These are phyloP conservation scores for Ostrea denselamellosa DNA, from an alignment of 1,140 invertebrate genomes.

Conservation along the genomic window DNA sequence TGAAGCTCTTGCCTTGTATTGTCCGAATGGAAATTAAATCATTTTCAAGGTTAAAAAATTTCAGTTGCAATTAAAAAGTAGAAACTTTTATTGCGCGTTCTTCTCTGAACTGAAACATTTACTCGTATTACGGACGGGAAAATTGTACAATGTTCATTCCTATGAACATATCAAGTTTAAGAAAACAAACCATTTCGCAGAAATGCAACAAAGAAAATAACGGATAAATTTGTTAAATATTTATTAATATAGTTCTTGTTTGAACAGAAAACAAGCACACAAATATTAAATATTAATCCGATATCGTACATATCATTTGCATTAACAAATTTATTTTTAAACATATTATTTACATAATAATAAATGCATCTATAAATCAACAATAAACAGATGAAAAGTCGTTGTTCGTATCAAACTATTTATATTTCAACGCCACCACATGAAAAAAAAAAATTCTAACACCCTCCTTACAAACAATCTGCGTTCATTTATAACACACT, in stretches of 20 bases:
- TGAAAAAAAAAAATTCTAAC: neutral
- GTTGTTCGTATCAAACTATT: neutral
- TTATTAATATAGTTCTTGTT: constrained; percentile 20
- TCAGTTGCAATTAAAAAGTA: too few species aligned
- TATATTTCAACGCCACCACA: neutral
- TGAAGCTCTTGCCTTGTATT: too few species aligned
- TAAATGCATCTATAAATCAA: constrained; percentile 21
- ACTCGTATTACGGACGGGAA: too few species aligned
- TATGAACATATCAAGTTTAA: too few species aligned
- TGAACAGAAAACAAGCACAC: neutral
- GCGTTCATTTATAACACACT: neutral
- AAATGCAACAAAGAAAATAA: neutral
- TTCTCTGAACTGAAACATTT: too few species aligned
- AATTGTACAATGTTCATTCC: too few species aligned
- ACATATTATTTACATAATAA: constrained; percentile 30
- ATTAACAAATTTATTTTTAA: neutral
- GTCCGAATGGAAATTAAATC: too few species aligned
- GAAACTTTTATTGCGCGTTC: too few species aligned
- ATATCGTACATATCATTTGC: constrained; percentile 13
- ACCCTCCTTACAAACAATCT: neutral
- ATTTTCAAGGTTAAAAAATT: too few species aligned
- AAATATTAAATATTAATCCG: constrained; percentile 27
- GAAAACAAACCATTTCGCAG: too few species aligned
- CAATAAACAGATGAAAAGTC: neutral
- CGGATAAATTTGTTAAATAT: constrained; percentile 18